Evolutionary conservation across 1,140 invertebrate species (phyloP).

Genomic region (Anadara kagoshimensis): DNA sequence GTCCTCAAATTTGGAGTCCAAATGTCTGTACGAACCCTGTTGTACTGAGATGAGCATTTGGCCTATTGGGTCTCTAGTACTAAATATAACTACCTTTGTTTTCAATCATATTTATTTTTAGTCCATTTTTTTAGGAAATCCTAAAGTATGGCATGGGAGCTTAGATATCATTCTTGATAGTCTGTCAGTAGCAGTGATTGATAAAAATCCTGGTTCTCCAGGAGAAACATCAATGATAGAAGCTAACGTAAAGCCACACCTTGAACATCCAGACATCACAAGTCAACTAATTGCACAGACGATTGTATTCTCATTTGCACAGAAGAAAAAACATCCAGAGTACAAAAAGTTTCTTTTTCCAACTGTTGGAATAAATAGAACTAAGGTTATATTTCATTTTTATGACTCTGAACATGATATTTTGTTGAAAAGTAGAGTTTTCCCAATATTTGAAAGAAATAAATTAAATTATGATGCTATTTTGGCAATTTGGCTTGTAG

Average conservation of each 20-base stretch:
- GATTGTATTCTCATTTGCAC: conserved; percentile 7
- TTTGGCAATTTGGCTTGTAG: conserved; percentile 5
- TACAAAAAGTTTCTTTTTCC: conserved; percentile 9
- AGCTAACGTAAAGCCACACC: no score
- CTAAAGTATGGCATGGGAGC: not conserved
- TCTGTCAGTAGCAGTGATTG: no score
- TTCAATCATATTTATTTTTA: no score
- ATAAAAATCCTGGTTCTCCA: no score
- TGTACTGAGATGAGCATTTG: no score
- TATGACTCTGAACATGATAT: conserved; percentile 10
- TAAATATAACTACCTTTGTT: no score
- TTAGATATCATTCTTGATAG: conserved; percentile 4
- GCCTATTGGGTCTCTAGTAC: no score
- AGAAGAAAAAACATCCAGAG: not conserved
- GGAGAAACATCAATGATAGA: no score
- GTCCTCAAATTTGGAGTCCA: no score
- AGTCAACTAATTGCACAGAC: conserved; percentile 1
- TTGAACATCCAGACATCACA: not conserved
- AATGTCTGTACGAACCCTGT: no score
- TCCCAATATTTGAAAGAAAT: not conserved
- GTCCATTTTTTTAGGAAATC: conserved; percentile 14
- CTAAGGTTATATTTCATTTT: conserved; percentile 2
- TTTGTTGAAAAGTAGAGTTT: not conserved
- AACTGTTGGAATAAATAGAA: conserved; percentile 2
- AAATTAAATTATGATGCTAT: conserved; percentile 7